These are phyloP conservation scores for Platyscelio sp. DNA, from an alignment of 2,888 invertebrate species.

Conservation along the genomic window DNA sequence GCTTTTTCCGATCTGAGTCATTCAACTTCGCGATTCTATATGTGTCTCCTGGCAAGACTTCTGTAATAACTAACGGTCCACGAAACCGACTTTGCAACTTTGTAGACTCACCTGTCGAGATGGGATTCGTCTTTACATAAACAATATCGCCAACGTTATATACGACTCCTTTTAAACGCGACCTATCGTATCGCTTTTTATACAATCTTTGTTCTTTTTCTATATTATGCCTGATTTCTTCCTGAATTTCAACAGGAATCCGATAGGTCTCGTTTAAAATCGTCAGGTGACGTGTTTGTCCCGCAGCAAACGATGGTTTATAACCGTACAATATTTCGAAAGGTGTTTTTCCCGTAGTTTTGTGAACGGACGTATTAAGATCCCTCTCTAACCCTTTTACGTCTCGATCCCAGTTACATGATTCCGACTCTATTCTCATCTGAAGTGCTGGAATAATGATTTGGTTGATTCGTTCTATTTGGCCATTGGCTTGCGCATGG, in stretches of 20 bases:
- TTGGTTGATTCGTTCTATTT: constrained; percentile 57
- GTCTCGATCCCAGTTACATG: no score
- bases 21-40: not conserved
- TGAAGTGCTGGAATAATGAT: constrained; percentile 12
- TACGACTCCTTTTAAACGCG: not conserved
- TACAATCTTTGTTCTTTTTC: not conserved
- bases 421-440: no score
- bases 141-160: not conserved
- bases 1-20: no score
- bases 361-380: not conserved
- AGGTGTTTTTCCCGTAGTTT: not conserved
- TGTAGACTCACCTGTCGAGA: not conserved
- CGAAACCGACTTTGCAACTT: no score
- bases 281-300: no score
- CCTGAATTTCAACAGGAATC: not conserved
- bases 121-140: not conserved
- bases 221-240: not conserved
- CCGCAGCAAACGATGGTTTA: not conserved
- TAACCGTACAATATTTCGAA: not conserved
- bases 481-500: constrained; percentile 71
- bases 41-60: no score
- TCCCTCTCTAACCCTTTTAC: constrained; percentile 27
- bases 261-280: not conserved
- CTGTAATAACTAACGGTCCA: no score
- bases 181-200: not conserved